phyloP scores from a whole-genome alignment of 2,113 vertebrate genomes.

The Panthera leo region DNA sequence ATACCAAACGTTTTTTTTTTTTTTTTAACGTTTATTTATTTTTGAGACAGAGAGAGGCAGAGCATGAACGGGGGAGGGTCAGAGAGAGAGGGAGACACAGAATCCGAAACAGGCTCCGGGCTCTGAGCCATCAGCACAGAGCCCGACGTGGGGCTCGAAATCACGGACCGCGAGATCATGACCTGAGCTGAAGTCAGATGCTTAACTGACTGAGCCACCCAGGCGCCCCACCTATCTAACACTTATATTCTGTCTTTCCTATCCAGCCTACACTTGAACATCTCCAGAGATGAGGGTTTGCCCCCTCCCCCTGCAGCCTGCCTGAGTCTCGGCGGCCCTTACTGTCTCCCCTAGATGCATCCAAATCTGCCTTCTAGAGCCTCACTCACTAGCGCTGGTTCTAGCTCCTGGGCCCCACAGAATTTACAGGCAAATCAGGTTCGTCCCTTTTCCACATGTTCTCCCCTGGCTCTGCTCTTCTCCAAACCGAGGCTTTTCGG shows the following conservation, averaged over 20 bases:
- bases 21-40: no score
- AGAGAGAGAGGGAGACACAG: no score
- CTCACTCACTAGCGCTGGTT: background rate
- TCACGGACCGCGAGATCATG: accelerated
- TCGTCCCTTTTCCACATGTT: background rate
- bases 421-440: background rate
- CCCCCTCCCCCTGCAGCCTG: background rate
- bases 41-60: no score
- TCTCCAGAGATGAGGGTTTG: background rate
- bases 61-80: no score
- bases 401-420: background rate
- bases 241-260: background rate
- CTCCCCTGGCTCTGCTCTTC: background rate
- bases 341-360: accelerated
- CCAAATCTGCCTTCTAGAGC: background rate
- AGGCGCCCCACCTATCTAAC: accelerated
- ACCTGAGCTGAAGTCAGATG: no score
- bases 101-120: no score
- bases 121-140: no score
- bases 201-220: no score
- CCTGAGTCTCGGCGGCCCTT: background rate
- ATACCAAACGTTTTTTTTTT: no score
- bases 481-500: background rate
- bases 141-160: no score
- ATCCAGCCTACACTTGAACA: accelerated